Conservation (phyloP, 2,113 vertebrate genomes). For the Vicugna pacos region DNA sequence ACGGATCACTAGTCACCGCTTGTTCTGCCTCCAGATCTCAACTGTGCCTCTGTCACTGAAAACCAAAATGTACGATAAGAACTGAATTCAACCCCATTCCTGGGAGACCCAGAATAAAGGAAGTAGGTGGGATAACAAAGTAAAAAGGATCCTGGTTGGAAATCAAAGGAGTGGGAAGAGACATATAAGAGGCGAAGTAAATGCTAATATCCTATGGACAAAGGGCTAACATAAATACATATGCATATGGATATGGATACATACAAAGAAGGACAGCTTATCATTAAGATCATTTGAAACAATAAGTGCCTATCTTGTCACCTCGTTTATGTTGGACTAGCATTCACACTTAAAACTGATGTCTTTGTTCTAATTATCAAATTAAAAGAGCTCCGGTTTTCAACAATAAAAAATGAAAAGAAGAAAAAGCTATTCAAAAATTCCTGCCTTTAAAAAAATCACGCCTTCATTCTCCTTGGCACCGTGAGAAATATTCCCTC, state of each 20-base stretch:
- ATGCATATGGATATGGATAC: rapidly evolving
- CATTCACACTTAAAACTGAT: slow-evolving; percentile 1
- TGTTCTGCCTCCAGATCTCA: background rate
- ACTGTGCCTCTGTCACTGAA: background rate
- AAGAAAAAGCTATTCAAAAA: background rate
- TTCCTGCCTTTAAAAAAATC: background rate
- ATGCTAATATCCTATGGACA: background rate
- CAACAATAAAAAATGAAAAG: slow-evolving; percentile 29
- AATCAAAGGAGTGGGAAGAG: background rate
- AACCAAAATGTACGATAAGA: background rate
- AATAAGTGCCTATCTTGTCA: background rate
- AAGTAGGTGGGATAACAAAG: background rate
- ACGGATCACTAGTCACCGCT: background rate
- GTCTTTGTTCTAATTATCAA: slow-evolving; percentile 41
- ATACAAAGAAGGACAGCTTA: background rate
- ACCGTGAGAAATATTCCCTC: background rate
- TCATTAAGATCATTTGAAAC: background rate
- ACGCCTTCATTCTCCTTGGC: slow-evolving; percentile 23
- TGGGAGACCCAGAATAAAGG: background rate
- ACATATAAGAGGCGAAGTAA: background rate
- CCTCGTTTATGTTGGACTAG: background rate
- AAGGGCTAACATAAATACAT: background rate
- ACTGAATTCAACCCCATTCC: slow-evolving; percentile 6
- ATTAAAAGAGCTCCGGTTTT: slow-evolving; percentile 52
- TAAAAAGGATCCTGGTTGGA: background rate